These are phyloP conservation scores for Megaceryle maxima DNA, from an alignment of 2,113 vertebrate species.

Conservation along the genomic window DNA sequence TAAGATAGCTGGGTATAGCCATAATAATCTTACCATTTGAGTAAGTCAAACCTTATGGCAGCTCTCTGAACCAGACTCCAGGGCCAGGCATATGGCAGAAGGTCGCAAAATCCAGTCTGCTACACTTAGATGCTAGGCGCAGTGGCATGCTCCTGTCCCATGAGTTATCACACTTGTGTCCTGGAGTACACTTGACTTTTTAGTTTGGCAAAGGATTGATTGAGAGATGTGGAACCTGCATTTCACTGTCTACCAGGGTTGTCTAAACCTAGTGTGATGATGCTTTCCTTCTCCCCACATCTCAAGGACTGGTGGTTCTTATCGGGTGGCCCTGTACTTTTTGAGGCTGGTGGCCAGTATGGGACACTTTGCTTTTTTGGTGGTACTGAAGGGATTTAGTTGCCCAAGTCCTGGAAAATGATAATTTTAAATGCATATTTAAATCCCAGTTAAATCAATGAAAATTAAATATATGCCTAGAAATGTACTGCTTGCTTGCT, in stretches of 20 bases:
- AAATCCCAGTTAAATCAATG: background rate
- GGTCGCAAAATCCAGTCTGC: background rate
- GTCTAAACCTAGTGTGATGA: background rate
- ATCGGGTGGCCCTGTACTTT: background rate
- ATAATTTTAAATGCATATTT: background rate
- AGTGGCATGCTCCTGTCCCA: accelerated
- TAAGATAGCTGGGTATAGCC: background rate
- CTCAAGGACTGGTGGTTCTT: background rate
- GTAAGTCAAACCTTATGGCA: background rate
- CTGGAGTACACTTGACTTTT: background rate
- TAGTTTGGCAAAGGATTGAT: background rate
- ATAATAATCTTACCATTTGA: background rate
- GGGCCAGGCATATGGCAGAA: background rate
- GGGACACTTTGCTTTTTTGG: background rate
- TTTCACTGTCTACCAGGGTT: background rate
- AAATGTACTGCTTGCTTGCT: background rate
- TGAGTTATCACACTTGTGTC: accelerated
- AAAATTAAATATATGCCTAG: background rate
- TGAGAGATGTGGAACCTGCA: background rate
- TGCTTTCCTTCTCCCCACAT: background rate
- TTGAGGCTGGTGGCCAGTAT: accelerated
- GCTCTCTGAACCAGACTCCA: background rate
- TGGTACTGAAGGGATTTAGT: background rate
- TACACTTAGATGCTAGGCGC: accelerated
- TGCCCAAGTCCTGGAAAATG: background rate